phyloP scores from a whole-genome alignment of 2,113 vertebrate species.

The Xiphias gladius region DNA sequence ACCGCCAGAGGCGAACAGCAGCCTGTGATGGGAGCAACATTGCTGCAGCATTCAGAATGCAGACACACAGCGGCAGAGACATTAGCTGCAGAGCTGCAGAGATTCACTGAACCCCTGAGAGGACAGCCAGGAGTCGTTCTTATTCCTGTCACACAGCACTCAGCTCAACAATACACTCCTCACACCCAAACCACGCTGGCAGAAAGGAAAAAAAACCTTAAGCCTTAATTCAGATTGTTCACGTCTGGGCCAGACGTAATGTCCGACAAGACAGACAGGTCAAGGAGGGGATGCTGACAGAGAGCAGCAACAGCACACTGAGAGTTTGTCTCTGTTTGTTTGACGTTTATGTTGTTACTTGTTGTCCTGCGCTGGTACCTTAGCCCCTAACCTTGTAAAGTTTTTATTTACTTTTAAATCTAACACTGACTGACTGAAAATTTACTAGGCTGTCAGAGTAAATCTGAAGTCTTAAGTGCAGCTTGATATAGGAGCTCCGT shows the following conservation, averaged over 20 bases:
- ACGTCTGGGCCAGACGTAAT: slow-evolving; percentile 4
- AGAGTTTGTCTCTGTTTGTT: slow-evolving; percentile 1
- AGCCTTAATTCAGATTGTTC: slow-evolving; percentile 28
- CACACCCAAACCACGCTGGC: slow-evolving; percentile 31
- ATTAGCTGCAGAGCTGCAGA: slow-evolving; percentile 70
- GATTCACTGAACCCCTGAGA: slow-evolving; percentile 56
- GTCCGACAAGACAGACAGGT: slow-evolving; percentile 31
- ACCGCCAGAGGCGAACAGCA: slow-evolving; percentile 29
- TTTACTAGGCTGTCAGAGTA: neutral
- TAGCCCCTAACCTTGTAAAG: slow-evolving; percentile 16
- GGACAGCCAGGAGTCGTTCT: slow-evolving; percentile 57
- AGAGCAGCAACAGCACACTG: neutral
- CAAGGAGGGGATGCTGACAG: slow-evolving; percentile 7
- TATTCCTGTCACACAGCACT: slow-evolving; percentile 73
- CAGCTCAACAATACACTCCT: slow-evolving; percentile 43
- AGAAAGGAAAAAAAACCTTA: neutral
- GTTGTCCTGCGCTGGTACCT: slow-evolving; percentile 5
- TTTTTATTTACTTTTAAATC: neutral
- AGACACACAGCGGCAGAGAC: slow-evolving; percentile 49
- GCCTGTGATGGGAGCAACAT: slow-evolving; percentile 25
- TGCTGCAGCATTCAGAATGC: slow-evolving; percentile 51
- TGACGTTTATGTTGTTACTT: slow-evolving; percentile 1
- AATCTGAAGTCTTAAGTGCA: neutral
- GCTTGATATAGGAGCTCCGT: slow-evolving; percentile 1
- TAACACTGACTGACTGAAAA: neutral